These are phyloP conservation scores for Crematogaster levior DNA, from an alignment of 2,888 invertebrate genomes.

Conservation along the genomic window DNA sequence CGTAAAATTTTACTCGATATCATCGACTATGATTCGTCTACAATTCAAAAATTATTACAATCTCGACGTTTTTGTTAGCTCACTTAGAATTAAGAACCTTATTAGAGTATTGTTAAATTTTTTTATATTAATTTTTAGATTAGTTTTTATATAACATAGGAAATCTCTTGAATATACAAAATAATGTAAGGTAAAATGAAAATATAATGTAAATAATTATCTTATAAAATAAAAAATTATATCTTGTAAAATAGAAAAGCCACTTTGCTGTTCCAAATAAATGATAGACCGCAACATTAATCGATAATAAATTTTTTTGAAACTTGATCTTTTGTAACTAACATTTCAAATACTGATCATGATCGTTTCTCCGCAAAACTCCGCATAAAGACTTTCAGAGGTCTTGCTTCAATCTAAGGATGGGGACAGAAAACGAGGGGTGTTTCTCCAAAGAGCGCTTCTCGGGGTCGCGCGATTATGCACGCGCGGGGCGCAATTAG, in stretches of 20 bases:
- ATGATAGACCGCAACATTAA: neutral
- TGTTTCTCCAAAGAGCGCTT: neutral
- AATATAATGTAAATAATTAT: neutral
- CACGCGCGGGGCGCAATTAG: slow-evolving; percentile 64
- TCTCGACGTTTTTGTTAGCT: neutral
- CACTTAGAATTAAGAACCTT: no score
- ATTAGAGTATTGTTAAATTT: no score
- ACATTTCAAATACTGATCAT: neutral
- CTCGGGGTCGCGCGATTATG: slow-evolving; percentile 45
- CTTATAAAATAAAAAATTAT: neutral
- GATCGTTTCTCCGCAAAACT: neutral
- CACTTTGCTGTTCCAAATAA: neutral
- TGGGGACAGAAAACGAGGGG: neutral
- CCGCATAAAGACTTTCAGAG: neutral
- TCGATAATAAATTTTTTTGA: neutral
- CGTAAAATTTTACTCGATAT: neutral
- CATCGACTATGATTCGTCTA: neutral
- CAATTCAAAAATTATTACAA: neutral
- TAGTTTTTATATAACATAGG: no score
- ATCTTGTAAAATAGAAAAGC: no score
- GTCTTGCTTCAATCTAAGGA: neutral
- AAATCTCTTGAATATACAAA: neutral
- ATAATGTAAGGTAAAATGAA: neutral
- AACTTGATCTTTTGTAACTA: neutral
- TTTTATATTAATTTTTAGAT: no score